Evolutionary conservation across 1,140 invertebrate genomes (phyloP), one percentile per base, ranked within the genome.

Genomic region (Caenorhabditis tropicalis): DNA sequence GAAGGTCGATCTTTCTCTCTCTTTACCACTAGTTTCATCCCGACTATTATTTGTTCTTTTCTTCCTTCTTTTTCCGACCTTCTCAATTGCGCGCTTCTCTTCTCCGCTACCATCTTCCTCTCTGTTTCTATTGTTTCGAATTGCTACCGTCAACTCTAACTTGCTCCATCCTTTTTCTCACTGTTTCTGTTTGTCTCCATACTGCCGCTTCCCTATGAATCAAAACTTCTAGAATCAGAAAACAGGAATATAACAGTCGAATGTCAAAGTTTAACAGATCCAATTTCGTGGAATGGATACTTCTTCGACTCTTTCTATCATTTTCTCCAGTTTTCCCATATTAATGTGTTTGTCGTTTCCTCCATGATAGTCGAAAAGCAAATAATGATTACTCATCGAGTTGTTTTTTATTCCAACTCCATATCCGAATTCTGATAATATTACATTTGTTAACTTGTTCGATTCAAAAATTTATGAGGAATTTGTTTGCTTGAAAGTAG

Each of bases 1-100:
- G 65, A 74, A 74, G 65, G 65, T 43, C 65, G 65, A 74, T 74
- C 58, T 65, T 21, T 24, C 27, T 24, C n/a, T 5, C 24, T 74
- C 58, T 65, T 21, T 24, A 27, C 53, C n/a, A 12, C 24, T 58
- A 74, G 16, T 74, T 43, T n/a, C 65, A 33, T 43, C 36, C 19
- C 65, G n/a, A 74, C 36, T 74, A 74, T 74, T 74, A 74, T 74
- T 74, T 74, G 65, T 74, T 74, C 36, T 39, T 46, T 81, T 81
- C 51, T 12, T 81, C 16, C 46, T 51, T 39, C n/a, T 43, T 56
- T 81, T 81, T 81, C 51, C 79, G 51, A 53, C 16, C 46, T 81
- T 81, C 79, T 81, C 79, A 81, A 53, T 39, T 53, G 46, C 79
- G 29, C 51, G 27, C 48, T 51, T 81, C 79, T 81, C 29, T 33